Percentiles rank a stretch among this genome's conserved stretches.
These are phyloP conservation scores for Beris morrisii DNA, from an alignment of 2,888 invertebrate genomes.

Conservation along the genomic window DNA sequence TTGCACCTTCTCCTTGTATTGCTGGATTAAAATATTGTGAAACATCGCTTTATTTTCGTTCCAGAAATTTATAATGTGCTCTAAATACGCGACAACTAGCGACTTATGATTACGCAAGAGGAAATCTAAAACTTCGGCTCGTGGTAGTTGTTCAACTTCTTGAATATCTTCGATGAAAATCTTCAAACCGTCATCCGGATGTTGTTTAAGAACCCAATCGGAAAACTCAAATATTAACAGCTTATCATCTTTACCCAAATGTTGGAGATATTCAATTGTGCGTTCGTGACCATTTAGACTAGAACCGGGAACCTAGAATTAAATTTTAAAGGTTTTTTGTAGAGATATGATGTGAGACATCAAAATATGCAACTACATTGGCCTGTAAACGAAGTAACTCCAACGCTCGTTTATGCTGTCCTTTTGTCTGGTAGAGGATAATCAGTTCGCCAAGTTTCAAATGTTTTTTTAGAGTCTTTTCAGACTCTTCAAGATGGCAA, in stretches of 20 bases:
- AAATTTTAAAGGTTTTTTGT: slow-evolving; percentile 6
- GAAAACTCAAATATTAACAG: slow-evolving; percentile 92
- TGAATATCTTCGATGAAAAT: slow-evolving; percentile 85
- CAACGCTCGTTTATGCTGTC: slow-evolving; percentile 88
- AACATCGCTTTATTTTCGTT: slow-evolving; percentile 80
- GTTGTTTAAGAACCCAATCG: slow-evolving; percentile 84
- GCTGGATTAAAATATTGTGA: slow-evolving; percentile 88
- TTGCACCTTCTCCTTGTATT: slow-evolving; percentile 77
- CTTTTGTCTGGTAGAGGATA: slow-evolving; percentile 93
- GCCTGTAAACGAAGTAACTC: slow-evolving; percentile 81
- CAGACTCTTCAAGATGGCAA: slow-evolving; percentile 92
- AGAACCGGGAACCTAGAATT: slow-evolving; percentile 57
- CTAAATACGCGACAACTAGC: slow-evolving; percentile 89
- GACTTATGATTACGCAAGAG: slow-evolving; percentile 77
- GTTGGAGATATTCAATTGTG: slow-evolving; percentile 89
- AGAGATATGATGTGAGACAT: background rate
- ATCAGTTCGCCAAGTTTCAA: slow-evolving; percentile 91
- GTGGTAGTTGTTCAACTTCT: slow-evolving; percentile 87
- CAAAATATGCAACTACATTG: slow-evolving; percentile 54
- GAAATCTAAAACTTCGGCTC: slow-evolving; percentile 86
- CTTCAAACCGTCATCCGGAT: slow-evolving; percentile 86
- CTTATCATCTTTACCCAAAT: slow-evolving; percentile 77
- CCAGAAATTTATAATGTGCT: slow-evolving; percentile 91
- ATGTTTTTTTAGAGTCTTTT: slow-evolving; percentile 81
- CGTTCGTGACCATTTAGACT: slow-evolving; percentile 77